Evolutionary conservation across 1,140 invertebrate genomes (phyloP).

Genomic region (Dendroctonus valens): DNA sequence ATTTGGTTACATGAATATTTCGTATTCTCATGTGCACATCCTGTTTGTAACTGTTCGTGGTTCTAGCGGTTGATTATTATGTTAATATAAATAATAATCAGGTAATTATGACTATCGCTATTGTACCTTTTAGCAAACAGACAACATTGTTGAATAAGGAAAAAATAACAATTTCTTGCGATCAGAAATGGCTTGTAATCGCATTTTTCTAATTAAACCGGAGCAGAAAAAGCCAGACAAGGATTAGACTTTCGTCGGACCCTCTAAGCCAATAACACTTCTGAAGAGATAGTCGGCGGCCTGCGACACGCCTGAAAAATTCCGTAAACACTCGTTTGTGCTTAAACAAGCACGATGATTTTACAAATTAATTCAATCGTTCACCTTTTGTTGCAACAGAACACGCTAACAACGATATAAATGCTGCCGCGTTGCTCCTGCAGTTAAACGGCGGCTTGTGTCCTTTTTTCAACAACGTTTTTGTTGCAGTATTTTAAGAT

Average conservation of each 20-base stretch:
- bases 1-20: too few species aligned
- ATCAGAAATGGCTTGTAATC: too few species aligned
- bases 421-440: conserved; percentile 2
- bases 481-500: neutral
- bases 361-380: conserved; percentile 29
- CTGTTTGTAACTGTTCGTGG: too few species aligned
- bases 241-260: neutral
- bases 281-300: conserved; percentile 6
- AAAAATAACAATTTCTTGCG: too few species aligned
- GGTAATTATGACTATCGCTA: too few species aligned
- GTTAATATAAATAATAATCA: too few species aligned
- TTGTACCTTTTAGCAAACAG: too few species aligned
- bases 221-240: neutral
- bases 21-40: too few species aligned
- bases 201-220: too few species aligned
- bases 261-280: conserved; percentile 11
- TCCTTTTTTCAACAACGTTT: neutral
- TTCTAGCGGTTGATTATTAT: too few species aligned
- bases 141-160: too few species aligned
- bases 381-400: conserved; percentile 22
- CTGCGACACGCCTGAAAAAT: conserved; percentile 25
- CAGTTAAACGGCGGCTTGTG: conserved; percentile 3
- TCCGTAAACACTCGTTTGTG: conserved; percentile 26
- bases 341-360: conserved; percentile 29
- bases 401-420: conserved; percentile 8